Conservation (phyloP, 2,888 invertebrate genomes). For the Quadroppia sp. region DNA sequence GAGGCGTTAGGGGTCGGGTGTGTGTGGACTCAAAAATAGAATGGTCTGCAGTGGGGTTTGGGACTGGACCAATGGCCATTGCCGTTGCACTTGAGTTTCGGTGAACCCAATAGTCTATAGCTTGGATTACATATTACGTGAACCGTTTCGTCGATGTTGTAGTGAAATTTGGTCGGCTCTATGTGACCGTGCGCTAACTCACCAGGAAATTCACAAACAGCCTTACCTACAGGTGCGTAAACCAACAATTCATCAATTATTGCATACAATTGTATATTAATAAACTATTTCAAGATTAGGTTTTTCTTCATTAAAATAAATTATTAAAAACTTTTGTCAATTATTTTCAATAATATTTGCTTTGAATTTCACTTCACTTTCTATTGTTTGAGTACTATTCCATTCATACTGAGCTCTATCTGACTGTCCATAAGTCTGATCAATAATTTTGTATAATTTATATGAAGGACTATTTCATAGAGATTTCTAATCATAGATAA, state of each 20-base stretch:
- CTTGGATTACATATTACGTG: slow-evolving; percentile 66
- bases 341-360: no score
- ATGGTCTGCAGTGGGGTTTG: slow-evolving; percentile 51
- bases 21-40: slow-evolving; percentile 36
- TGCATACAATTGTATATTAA: background rate
- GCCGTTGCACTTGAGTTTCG: slow-evolving; percentile 72
- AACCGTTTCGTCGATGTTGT: slow-evolving; percentile 68
- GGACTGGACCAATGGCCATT: slow-evolving; percentile 60
- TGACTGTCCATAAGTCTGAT: background rate
- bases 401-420: background rate
- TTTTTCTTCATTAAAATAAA: no score
- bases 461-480: no score
- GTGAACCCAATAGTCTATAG: slow-evolving; percentile 61
- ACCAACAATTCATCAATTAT: background rate
- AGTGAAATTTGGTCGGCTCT: slow-evolving; percentile 67
- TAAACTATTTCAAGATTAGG: no score
- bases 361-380: no score
- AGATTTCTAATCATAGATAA: no score
- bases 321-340: no score
- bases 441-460: background rate
- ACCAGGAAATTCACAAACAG: slow-evolving; percentile 67
- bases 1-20: background rate
- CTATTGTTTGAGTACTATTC: no score
- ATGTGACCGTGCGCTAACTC: slow-evolving; percentile 67
- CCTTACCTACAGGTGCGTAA: slow-evolving; percentile 61